These are phyloP conservation scores for Holcopasites calliopsidis DNA, from an alignment of 1,140 invertebrate species.

Conservation along the genomic window DNA sequence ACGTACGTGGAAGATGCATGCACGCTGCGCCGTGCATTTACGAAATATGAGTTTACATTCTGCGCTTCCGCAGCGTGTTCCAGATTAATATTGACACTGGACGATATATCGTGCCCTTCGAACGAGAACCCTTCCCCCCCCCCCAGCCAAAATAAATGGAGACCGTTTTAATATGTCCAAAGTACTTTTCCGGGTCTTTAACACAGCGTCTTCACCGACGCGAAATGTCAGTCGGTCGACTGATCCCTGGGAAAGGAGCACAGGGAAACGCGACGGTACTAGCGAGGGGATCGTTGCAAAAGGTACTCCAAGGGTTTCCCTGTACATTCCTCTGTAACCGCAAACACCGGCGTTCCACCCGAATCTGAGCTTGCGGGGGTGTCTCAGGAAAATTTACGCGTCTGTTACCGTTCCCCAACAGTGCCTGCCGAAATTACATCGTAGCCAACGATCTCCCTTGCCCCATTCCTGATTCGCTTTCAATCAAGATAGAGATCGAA, in stretches of 20 bases:
- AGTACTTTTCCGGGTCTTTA: constrained; percentile 14
- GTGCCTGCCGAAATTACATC: not conserved
- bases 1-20: constrained; percentile 15
- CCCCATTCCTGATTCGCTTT: not conserved
- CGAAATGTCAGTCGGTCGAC: constrained; percentile 12
- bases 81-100: constrained; percentile 17
- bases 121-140: too few relatives aligned
- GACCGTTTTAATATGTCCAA: too few relatives aligned
- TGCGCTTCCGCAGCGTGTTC: too few relatives aligned
- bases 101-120: too few relatives aligned
- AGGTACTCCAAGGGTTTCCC: constrained; percentile 24
- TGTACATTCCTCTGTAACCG: constrained; percentile 32
- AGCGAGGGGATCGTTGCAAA: constrained; percentile 36
- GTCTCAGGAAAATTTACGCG: constrained; percentile 12
- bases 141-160: too few relatives aligned
- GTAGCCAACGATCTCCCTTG: not conserved
- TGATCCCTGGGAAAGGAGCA: constrained; percentile 1
- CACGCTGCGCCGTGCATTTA: not conserved
- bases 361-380: constrained; percentile 5
- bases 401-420: not conserved
- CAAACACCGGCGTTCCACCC: constrained; percentile 13
- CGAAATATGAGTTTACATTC: constrained; percentile 29
- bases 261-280: constrained; percentile 25
- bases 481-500: too few relatives aligned
- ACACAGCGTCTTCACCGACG: constrained; percentile 9